Evolutionary conservation across 2,113 vertebrate species (phyloP).

Genomic region (Melospiza georgiana): DNA sequence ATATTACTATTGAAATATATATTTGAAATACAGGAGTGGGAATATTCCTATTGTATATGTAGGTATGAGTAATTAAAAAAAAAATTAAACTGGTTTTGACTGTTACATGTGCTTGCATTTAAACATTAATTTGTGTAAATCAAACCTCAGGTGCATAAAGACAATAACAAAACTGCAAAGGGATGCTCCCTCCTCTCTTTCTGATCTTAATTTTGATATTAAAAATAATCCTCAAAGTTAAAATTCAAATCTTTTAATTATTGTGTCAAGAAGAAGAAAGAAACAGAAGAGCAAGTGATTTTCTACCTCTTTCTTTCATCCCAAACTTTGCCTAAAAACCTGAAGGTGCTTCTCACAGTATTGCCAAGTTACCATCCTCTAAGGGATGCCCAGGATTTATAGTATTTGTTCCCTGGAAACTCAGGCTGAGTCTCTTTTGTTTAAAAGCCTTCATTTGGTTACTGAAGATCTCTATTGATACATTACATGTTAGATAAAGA

Average conservation of each 20-base stretch:
- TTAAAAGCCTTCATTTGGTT: neutral
- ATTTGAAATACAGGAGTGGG: neutral
- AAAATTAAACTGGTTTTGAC: neutral
- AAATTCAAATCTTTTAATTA: neutral
- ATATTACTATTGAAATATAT: neutral
- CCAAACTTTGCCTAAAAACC: neutral
- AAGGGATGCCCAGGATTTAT: neutral
- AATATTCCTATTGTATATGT: neutral
- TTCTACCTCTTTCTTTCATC: neutral
- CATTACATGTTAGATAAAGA: neutral
- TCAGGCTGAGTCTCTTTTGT: neutral
- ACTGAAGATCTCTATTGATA: neutral
- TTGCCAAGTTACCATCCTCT: neutral
- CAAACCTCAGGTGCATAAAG: neutral
- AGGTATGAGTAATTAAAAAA: neutral
- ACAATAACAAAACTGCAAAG: neutral
- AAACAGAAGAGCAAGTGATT: neutral
- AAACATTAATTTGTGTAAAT: neutral
- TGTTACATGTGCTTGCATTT: neutral
- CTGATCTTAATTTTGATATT: neutral
- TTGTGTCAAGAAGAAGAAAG: neutral
- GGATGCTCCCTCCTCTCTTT: neutral
- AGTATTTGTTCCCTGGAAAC: neutral
- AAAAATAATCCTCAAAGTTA: neutral
- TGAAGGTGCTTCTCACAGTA: neutral